Base-by-base conservation (phyloP, 2,113 vertebrate genomes). In the Corynorhinus townsendii region DNA sequence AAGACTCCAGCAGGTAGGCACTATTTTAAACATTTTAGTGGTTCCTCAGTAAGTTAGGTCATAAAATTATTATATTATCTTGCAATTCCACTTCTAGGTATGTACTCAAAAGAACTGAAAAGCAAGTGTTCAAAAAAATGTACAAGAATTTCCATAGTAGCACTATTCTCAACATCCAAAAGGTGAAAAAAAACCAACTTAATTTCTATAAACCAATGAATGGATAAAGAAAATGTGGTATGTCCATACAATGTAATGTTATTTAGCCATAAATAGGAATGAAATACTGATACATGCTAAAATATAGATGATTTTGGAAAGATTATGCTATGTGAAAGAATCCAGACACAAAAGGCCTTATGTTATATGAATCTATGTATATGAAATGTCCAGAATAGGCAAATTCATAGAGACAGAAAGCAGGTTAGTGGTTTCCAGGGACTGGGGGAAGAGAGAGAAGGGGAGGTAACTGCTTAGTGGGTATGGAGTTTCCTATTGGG, bases 41-140 rank as follows among this genome's bases (percentile, higher is more conserved):
- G 17, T 72, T 91, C 77, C 45, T 56, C 54, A 73, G 26, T 77
- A 83, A 75, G 45, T 80, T 62, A 69, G 91, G 40, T 59, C n/a
- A 80, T 77, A 84, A 91, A 95, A 69, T 85, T 80, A 59, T 35
- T 26, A 68, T 5, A 77, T 84, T 45, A 91, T 22, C 62, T 68
- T 68, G 20, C 7, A 91, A 28, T 80, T 84, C 56, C 56, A 80
- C 38, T 69, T 15, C n/a, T 91, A 77, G 45, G 17, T 62, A 80
- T 69, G 68, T 38, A 59, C 24, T 54, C 45, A 71, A 85, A 91
- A 75, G n/a, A 80, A 91, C 2, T 85, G 30, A 96, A 95, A 91
- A 91, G 52, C 33, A 90, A 68, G 15, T 52, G 4, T 89, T 80
- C 22, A 80, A 93, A 91, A 9, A 93, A 84, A 93, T 75, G 26